A percentile compares a stretch with the other conserved stretches of the same genome.
Evolutionary conservation across 2,888 invertebrate genomes (phyloP).

Genomic region (Drosophila subquinaria): DNA sequence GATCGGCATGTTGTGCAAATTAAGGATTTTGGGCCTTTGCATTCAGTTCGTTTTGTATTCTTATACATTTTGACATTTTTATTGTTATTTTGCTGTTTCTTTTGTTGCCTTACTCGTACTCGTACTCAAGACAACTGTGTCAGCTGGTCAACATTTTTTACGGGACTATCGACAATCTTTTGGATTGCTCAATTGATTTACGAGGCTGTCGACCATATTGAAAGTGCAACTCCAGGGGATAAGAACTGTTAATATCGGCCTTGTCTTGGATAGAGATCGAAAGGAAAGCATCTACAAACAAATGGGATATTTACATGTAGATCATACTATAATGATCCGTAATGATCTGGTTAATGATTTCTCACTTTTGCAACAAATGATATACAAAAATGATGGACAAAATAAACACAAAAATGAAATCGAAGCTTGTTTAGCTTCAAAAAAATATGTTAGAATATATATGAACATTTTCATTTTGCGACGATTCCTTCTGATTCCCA

Average conservation of each 20-base stretch:
- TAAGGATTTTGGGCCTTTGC: constrained; percentile 52
- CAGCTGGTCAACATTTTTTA: constrained; percentile 60
- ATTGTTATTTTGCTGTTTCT: constrained; percentile 29
- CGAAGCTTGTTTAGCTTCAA: too few relatives aligned
- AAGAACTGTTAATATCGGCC: neutral
- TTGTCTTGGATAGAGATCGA: neutral
- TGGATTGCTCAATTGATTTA: constrained; percentile 51
- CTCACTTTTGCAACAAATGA: too few relatives aligned
- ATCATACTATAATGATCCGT: neutral
- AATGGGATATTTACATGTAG: neutral
- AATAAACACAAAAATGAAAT: too few relatives aligned
- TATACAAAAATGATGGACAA: neutral
- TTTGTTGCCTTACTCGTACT: constrained; percentile 4
- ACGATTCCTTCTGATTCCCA: neutral
- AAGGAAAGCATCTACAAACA: neutral
- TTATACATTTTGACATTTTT: constrained; percentile 53
- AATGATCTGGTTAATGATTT: too few relatives aligned
- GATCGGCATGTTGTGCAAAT: constrained; percentile 61
- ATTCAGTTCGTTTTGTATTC: constrained; percentile 25
- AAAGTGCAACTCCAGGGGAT: constrained; percentile 20
- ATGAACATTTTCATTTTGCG: too few relatives aligned
- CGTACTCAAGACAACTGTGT: constrained; percentile 43
- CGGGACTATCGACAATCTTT: constrained; percentile 64
- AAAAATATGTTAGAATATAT: too few relatives aligned
- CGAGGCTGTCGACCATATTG: constrained; percentile 24